phyloP scores from a whole-genome alignment of 2,888 invertebrate species.

The Drosophila tanythrix region DNA sequence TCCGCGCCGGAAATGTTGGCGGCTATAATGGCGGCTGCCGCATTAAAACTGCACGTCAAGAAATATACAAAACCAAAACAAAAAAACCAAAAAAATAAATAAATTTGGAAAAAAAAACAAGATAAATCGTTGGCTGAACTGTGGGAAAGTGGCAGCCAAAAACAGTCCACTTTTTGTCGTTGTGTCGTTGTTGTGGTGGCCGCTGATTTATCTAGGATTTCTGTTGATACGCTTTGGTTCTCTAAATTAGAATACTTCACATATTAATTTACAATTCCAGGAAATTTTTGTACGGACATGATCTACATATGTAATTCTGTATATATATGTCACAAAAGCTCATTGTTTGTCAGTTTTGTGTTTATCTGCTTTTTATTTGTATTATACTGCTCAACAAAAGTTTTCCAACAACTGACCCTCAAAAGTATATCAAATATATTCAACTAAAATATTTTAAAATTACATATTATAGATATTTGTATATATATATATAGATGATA shows the following conservation, averaged over 20 bases:
- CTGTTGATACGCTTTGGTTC: conserved; percentile 21
- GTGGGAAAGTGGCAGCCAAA: conserved; percentile 22
- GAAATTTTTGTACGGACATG: neutral
- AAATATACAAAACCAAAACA: conserved; percentile 28
- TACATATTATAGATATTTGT: neutral
- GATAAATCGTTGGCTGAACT: conserved; percentile 21
- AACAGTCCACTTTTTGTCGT: conserved; percentile 2
- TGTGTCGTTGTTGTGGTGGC: conserved; percentile 5
- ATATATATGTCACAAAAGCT: neutral
- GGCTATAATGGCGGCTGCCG: conserved; percentile 55
- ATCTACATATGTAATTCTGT: neutral
- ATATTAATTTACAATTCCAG: conserved; percentile 14
- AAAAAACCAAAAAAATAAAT: conserved; percentile 14
- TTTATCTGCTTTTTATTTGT: neutral
- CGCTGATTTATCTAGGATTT: conserved; percentile 14
- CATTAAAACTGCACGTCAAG: conserved; percentile 53
- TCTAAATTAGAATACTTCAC: conserved; percentile 23
- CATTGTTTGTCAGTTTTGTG: neutral
- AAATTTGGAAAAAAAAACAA: neutral
- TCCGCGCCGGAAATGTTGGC: conserved; percentile 72
- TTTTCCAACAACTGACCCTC: neutral
- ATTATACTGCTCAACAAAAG: neutral
- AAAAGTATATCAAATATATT: neutral
- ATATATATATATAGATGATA: neutral
- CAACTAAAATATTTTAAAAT: too few species aligned